Evolutionary conservation across 1,140 invertebrate species (phyloP).

Genomic region (Papilio aristodemus): DNA sequence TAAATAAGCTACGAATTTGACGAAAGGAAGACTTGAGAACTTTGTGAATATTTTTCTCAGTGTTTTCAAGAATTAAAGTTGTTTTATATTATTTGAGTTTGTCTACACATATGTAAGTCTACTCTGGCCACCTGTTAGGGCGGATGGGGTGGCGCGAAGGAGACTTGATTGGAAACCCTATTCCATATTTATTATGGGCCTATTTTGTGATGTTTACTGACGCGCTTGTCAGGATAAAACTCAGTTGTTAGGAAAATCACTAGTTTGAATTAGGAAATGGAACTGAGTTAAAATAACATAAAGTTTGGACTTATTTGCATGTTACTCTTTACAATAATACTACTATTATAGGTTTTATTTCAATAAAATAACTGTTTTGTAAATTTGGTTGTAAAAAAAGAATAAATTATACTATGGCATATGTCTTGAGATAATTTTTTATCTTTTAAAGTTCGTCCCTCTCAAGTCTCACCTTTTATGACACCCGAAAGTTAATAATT

Average conservation of each 20-base stretch:
- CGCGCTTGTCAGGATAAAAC: slow-evolving; percentile 55
- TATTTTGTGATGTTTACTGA: slow-evolving; percentile 78
- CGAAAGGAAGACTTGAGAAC: no score
- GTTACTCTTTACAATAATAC: no score
- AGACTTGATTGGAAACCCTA: slow-evolving; percentile 78
- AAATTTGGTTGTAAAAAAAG: no score
- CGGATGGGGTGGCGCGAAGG: slow-evolving; percentile 59
- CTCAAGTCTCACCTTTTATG: no score
- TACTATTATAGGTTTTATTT: no score
- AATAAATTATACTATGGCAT: no score
- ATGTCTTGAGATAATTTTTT: no score
- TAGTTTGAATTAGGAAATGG: slow-evolving; percentile 37
- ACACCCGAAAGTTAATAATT: no score
- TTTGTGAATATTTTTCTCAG: no score
- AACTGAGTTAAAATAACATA: not conserved
- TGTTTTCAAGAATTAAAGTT: not conserved
- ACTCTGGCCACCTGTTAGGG: slow-evolving; percentile 43
- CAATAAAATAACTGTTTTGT: no score
- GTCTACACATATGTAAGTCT: slow-evolving; percentile 45
- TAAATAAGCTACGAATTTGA: no score
- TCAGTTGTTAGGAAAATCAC: slow-evolving; percentile 45
- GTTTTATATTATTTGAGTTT: not conserved
- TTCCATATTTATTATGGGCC: slow-evolving; percentile 78
- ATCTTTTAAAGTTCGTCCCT: no score
- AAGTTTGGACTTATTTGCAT: not conserved